Evolutionary conservation across 1,140 invertebrate genomes (phyloP).

Genomic region (Lepidurus apus): DNA sequence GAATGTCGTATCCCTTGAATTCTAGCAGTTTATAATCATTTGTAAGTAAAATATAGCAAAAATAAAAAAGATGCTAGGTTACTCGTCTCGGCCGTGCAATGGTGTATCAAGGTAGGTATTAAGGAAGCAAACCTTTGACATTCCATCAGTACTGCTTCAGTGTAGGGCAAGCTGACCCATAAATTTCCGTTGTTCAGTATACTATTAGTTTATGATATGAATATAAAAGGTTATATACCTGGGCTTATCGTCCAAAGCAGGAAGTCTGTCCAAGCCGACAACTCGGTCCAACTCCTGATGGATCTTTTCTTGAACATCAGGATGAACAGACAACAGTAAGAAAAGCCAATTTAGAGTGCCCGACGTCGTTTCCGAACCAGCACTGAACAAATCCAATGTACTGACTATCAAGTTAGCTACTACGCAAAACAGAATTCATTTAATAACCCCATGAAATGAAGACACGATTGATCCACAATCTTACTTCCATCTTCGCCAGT

Average conservation of each 20-base stretch:
- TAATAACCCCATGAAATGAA: neutral
- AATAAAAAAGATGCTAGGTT: neutral
- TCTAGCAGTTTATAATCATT: slow-evolving; percentile 46
- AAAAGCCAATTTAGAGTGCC: slow-evolving; percentile 64
- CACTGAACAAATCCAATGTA: slow-evolving; percentile 41
- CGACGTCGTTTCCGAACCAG: slow-evolving; percentile 57
- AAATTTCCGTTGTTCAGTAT: neutral
- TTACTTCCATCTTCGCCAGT: neutral
- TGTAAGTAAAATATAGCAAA: slow-evolving; percentile 43
- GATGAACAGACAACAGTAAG: slow-evolving; percentile 58
- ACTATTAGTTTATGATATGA: neutral
- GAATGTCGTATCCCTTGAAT: slow-evolving; percentile 24
- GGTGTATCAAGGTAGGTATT: no score
- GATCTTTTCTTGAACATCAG: slow-evolving; percentile 42
- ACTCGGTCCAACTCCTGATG: slow-evolving; percentile 56
- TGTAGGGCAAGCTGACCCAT: slow-evolving; percentile 35
- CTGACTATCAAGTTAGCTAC: slow-evolving; percentile 34
- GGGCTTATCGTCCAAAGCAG: slow-evolving; percentile 33
- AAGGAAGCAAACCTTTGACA: slow-evolving; percentile 23
- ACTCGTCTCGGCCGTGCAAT: slow-evolving; percentile 4
- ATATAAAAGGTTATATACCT: neutral
- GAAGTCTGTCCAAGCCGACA: slow-evolving; percentile 43
- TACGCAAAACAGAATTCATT: slow-evolving; percentile 26
- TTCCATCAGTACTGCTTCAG: slow-evolving; percentile 35
- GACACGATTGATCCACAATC: neutral